phyloP scores from a whole-genome alignment of 2,888 invertebrate genomes.

The Ectropis crepuscularia region DNA sequence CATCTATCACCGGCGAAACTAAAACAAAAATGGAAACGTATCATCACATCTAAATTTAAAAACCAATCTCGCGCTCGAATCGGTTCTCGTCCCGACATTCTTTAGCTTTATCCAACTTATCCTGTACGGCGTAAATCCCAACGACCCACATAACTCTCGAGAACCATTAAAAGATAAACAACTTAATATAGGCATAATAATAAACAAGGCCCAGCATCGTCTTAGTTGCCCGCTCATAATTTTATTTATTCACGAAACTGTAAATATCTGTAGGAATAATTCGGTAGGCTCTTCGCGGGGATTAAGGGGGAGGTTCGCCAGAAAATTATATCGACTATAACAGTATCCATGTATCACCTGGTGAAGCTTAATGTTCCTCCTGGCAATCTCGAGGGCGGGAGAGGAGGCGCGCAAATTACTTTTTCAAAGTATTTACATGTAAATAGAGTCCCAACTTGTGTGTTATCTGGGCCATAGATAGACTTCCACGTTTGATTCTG shows the following conservation, averaged over 20 bases:
- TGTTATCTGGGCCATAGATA: conserved; percentile 30
- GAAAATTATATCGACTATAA: conserved; percentile 85
- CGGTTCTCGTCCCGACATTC: conserved; percentile 70
- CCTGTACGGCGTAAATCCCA: conserved; percentile 76
- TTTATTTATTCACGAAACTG: conserved; percentile 84
- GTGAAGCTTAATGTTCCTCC: conserved; percentile 82
- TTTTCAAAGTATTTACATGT: conserved; percentile 85
- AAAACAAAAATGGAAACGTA: conserved; percentile 54
- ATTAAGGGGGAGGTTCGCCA: conserved; percentile 82
- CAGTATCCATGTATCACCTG: conserved; percentile 85
- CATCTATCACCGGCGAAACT: conserved; percentile 44
- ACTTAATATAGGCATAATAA: conserved; percentile 84
- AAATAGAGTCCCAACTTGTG: conserved; percentile 75
- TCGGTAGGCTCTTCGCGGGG: conserved; percentile 82
- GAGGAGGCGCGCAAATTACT: conserved; percentile 81
- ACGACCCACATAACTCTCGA: conserved; percentile 80
- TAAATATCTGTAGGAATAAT: conserved; percentile 84
- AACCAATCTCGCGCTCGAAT: conserved; percentile 77
- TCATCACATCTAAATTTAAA: conserved; percentile 82
- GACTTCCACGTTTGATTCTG: not conserved
- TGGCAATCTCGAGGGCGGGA: conserved; percentile 83
- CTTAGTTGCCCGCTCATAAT: conserved; percentile 80
- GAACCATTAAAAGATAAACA: conserved; percentile 83
- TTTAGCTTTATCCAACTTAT: conserved; percentile 75
- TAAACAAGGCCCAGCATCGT: conserved; percentile 74